phyloP scores from a whole-genome alignment of 2,888 invertebrate species.

The Boloria euphrosyne region DNA sequence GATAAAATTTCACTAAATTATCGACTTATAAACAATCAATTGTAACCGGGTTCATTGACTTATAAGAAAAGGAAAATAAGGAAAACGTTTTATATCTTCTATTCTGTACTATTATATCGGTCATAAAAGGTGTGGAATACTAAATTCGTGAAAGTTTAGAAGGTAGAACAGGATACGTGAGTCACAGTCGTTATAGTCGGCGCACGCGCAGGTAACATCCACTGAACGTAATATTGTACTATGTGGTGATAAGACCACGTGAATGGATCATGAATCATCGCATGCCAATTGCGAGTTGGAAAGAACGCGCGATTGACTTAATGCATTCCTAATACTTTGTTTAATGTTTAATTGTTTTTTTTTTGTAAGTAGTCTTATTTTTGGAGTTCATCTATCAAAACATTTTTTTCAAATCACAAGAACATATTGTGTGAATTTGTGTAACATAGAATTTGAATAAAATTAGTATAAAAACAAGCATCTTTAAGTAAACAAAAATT shows the following conservation, averaged over 20 bases:
- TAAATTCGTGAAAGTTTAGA: slow-evolving; percentile 69
- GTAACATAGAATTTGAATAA: no score
- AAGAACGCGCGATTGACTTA: slow-evolving; percentile 31
- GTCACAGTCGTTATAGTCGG: slow-evolving; percentile 64
- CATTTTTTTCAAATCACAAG: no score
- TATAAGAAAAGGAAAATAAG: slow-evolving; percentile 5
- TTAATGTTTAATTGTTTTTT: slow-evolving; percentile 4
- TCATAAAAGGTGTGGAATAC: slow-evolving; percentile 35
- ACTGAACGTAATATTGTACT: slow-evolving; percentile 58
- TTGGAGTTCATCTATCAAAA: background rate
- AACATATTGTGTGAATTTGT: no score
- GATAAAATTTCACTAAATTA: no score
- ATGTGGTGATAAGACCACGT: slow-evolving; percentile 71
- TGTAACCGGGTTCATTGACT: background rate
- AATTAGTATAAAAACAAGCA: no score
- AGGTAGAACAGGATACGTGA: slow-evolving; percentile 76
- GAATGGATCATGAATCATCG: slow-evolving; percentile 68
- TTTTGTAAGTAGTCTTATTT: slow-evolving; percentile 5
- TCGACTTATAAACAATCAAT: background rate
- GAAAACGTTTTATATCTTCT: slow-evolving; percentile 22
- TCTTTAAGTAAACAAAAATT: no score
- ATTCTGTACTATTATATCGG: slow-evolving; percentile 21
- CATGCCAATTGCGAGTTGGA: slow-evolving; percentile 36
- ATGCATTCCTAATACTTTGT: slow-evolving; percentile 26
- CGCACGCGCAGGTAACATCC: slow-evolving; percentile 75